phyloP scores from a whole-genome alignment of 2,888 invertebrate genomes.

The Pheosia tremula region DNA sequence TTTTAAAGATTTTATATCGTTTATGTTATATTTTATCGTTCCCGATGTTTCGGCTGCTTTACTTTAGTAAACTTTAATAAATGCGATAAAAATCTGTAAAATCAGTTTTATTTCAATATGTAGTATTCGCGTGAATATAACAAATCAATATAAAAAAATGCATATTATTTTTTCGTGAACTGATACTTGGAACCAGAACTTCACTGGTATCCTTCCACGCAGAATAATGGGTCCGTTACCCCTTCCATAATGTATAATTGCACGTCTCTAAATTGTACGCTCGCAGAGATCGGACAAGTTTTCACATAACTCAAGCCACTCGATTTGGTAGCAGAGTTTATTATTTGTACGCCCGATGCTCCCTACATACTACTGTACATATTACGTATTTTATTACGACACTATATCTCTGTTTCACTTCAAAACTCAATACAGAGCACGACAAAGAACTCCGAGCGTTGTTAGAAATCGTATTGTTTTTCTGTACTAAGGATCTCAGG shows the following conservation, averaged over 20 bases:
- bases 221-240: constrained; percentile 14
- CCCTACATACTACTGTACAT: constrained; percentile 42
- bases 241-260: constrained; percentile 49
- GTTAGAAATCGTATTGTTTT: constrained; percentile 20
- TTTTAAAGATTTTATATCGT: no score
- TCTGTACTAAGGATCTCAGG: constrained; percentile 5
- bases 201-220: no score
- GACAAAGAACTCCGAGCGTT: constrained; percentile 34
- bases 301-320: constrained; percentile 81
- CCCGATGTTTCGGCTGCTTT: no score
- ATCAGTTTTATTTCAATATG: no score
- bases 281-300: constrained; percentile 70
- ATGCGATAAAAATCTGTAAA: no score
- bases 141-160: no score
- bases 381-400: constrained; percentile 63
- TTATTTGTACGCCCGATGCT: constrained; percentile 70
- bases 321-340: constrained; percentile 78
- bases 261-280: constrained; percentile 49
- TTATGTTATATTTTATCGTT: no score
- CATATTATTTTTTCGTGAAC: no score
- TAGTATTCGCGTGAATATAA: no score
- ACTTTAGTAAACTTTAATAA: no score
- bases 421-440: constrained; percentile 34
- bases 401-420: constrained; percentile 58
- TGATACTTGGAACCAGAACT: no score